Evolutionary conservation across 2,888 invertebrate genomes (phyloP).

Genomic region (Punctoribates punctum): DNA sequence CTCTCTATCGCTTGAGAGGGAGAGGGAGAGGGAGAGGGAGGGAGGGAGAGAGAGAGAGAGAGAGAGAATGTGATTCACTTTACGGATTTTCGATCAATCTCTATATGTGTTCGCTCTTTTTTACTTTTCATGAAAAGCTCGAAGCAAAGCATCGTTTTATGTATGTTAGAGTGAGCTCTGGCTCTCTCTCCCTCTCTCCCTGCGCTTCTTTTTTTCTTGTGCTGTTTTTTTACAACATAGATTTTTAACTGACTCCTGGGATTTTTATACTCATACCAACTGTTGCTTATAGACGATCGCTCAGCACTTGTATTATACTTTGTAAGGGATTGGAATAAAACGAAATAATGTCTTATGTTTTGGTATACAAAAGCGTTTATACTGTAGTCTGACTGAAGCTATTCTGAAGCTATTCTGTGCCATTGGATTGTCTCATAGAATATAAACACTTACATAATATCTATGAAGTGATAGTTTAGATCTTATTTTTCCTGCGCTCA

Average conservation of each 20-base stretch:
- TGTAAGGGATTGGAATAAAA: neutral
- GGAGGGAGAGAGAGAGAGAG: slow-evolving; percentile 15
- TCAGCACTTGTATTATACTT: neutral
- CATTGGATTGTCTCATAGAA: neutral
- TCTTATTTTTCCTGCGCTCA: neutral
- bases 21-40: slow-evolving; percentile 5
- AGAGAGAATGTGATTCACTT: slow-evolving; percentile 27
- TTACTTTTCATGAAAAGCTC: neutral
- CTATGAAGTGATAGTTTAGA: neutral
- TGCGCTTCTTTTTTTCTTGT: too few species aligned
- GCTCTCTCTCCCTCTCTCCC: neutral
- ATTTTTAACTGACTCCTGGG: slow-evolving; percentile 36
- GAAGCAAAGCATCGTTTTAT: slow-evolving; percentile 23
- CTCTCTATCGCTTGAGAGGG: neutral
- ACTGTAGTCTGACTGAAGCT: neutral
- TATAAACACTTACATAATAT: neutral
- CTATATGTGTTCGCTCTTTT: neutral
- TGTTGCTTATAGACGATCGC: slow-evolving; percentile 28
- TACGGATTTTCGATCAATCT: slow-evolving; percentile 36
- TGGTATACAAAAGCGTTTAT: neutral
- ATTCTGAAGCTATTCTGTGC: neutral
- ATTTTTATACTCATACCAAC: slow-evolving; percentile 22
- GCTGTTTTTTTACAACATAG: slow-evolving; percentile 20
- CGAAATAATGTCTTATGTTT: neutral
- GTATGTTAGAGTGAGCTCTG: neutral